These are phyloP conservation scores for Callosobruchus maculatus DNA, from an alignment of 2,888 invertebrate genomes.

Conservation along the genomic window DNA sequence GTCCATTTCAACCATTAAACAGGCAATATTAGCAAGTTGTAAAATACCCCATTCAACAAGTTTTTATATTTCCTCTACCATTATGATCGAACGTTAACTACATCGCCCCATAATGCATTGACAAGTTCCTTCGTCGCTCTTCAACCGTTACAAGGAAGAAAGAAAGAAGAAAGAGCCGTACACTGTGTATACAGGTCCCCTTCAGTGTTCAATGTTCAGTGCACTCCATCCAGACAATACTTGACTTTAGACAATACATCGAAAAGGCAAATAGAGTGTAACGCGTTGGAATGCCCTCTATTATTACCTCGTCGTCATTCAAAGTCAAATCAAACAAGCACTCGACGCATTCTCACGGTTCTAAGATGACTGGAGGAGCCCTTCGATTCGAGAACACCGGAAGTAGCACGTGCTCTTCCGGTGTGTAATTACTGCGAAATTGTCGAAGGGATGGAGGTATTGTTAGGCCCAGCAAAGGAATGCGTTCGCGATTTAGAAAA, in stretches of 20 bases:
- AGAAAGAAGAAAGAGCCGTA: too few relatives aligned
- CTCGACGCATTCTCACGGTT: neutral
- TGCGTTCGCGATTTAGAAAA: neutral
- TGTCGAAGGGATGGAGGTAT: neutral
- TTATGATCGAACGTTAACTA: neutral
- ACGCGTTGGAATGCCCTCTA: neutral
- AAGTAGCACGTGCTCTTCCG: neutral
- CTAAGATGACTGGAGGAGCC: neutral
- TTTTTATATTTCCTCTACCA: neutral
- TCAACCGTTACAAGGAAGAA: neutral
- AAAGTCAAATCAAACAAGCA: neutral
- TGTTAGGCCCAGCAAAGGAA: neutral
- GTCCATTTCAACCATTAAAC: too few relatives aligned
- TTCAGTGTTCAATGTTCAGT: too few relatives aligned
- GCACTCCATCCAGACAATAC: slow-evolving; percentile 1
- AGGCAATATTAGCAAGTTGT: too few relatives aligned
- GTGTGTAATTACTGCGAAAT: neutral
- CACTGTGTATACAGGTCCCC: neutral
- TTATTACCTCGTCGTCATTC: neutral
- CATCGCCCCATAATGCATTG: neutral
- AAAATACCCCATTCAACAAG: neutral
- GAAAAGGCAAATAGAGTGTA: neutral
- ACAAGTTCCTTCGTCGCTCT: neutral
- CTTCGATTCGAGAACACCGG: neutral
- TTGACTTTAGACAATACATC: slow-evolving; percentile 1